Conservation (phyloP, 2,888 invertebrate genomes). For the Meandrusa payeni region DNA sequence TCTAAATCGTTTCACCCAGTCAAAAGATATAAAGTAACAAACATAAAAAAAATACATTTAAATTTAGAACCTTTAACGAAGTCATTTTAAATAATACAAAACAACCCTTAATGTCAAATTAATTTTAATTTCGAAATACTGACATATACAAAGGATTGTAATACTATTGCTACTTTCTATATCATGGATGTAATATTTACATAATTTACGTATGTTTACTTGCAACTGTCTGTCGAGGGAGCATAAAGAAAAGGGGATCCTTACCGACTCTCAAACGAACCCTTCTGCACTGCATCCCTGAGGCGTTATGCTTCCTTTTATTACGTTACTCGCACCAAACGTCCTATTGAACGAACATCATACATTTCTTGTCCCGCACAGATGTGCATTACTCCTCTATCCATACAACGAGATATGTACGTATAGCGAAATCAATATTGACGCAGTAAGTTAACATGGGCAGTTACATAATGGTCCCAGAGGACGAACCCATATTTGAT, state of each 20-base stretch:
- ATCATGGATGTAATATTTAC: constrained; percentile 30
- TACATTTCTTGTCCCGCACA: constrained; percentile 15
- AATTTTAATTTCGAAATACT: too few relatives aligned
- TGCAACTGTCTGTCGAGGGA: constrained; percentile 29
- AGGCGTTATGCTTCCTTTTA: constrained; percentile 27
- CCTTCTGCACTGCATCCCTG: constrained; percentile 26
- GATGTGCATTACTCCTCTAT: constrained; percentile 7
- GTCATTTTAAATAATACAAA: too few relatives aligned
- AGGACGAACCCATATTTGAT: constrained; percentile 54
- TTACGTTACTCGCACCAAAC: constrained; percentile 28
- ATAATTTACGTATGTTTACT: constrained; percentile 29
- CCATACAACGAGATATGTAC: constrained; percentile 13
- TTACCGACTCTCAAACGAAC: constrained; percentile 17
- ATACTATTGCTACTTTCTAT: too few relatives aligned
- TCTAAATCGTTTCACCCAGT: too few relatives aligned
- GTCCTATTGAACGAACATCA: constrained; percentile 17
- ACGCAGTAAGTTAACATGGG: constrained; percentile 18
- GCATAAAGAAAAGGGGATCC: constrained; percentile 29
- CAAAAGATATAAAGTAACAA: too few relatives aligned
- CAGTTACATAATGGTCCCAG: constrained; percentile 21
- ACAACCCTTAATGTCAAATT: too few relatives aligned
- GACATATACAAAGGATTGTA: too few relatives aligned
- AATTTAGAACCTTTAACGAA: too few relatives aligned
- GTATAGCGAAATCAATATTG: constrained; percentile 21
- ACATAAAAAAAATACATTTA: too few relatives aligned